Evolutionary conservation across 2,113 vertebrate genomes (phyloP).

Genomic region (Lophura nycthemera): DNA sequence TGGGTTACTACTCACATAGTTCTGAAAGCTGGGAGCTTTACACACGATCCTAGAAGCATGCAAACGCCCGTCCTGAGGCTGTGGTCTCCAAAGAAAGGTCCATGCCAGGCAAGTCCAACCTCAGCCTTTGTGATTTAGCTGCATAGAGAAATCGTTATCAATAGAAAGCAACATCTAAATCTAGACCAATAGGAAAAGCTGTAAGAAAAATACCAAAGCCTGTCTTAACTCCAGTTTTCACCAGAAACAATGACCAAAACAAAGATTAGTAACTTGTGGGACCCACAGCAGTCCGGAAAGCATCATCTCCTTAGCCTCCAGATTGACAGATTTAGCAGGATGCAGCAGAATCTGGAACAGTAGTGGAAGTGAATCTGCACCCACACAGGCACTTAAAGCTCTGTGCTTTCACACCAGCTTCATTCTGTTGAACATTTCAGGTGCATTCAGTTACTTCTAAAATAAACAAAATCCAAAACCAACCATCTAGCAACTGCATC

Average conservation of each 20-base stretch:
- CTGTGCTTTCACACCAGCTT: background rate
- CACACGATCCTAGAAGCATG: fast-evolving
- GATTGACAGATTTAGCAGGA: background rate
- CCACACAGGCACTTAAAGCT: fast-evolving
- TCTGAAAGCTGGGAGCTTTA: background rate
- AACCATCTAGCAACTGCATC: background rate
- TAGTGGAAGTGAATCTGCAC: fast-evolving
- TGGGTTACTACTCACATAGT: fast-evolving
- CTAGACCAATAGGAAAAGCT: background rate
- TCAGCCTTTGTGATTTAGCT: background rate
- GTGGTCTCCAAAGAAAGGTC: background rate
- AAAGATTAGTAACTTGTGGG: background rate
- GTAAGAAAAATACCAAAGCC: background rate
- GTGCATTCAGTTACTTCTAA: background rate
- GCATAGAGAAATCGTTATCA: fast-evolving
- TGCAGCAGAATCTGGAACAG: background rate
- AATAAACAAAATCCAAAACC: background rate
- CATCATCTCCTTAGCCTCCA: background rate
- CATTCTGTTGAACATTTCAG: background rate
- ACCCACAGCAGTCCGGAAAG: background rate
- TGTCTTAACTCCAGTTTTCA: fast-evolving
- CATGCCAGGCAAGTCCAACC: background rate
- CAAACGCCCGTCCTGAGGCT: fast-evolving
- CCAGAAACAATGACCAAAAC: background rate
- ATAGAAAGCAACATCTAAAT: background rate